Percentiles rank a stretch among this genome's conserved stretches.
Conservation (phyloP, 2,797 vertebrate genomes). For the Peromyscus aztecus region DNA sequence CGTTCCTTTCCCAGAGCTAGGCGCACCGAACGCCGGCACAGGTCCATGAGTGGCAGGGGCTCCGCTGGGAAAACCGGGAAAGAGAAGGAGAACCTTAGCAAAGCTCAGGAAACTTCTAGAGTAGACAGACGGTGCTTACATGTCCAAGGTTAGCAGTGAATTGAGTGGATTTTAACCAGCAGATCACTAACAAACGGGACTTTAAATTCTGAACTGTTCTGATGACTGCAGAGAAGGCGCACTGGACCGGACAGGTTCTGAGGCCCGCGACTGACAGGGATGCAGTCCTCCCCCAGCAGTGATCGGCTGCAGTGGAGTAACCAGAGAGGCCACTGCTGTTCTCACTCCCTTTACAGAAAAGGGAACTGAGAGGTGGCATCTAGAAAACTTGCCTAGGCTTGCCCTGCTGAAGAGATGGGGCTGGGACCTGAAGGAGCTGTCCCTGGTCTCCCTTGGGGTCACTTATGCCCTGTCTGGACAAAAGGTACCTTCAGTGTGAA, state of each 20-base stretch:
- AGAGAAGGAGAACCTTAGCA: neutral
- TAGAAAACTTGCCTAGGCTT: neutral
- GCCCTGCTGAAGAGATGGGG: neutral
- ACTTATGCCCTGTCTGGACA: neutral
- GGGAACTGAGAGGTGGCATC: neutral
- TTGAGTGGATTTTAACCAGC: neutral
- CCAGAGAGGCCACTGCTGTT: neutral
- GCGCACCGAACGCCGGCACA: conserved; percentile 96
- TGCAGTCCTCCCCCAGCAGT: neutral
- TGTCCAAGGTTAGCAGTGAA: accelerated
- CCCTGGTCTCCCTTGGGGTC: neutral
- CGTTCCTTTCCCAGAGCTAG: conserved; percentile 96
- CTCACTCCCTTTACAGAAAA: neutral
- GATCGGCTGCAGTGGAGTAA: accelerated
- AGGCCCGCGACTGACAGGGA: too few relatives aligned
- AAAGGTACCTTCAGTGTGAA: accelerated
- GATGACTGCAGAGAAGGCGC: neutral
- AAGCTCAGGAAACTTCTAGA: neutral
- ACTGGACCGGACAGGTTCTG: neutral
- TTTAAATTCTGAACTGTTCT: neutral
- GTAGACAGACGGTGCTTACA: accelerated
- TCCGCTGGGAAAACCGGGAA: conserved; percentile 91
- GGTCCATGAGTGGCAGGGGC: conserved; percentile 98
- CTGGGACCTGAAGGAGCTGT: neutral
- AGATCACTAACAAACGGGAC: too few relatives aligned